Percentiles rank a stretch among this genome's conserved stretches.
These are phyloP conservation scores for Smutsia temminckii DNA, from an alignment of 2,797 vertebrate species.

Conservation along the genomic window DNA sequence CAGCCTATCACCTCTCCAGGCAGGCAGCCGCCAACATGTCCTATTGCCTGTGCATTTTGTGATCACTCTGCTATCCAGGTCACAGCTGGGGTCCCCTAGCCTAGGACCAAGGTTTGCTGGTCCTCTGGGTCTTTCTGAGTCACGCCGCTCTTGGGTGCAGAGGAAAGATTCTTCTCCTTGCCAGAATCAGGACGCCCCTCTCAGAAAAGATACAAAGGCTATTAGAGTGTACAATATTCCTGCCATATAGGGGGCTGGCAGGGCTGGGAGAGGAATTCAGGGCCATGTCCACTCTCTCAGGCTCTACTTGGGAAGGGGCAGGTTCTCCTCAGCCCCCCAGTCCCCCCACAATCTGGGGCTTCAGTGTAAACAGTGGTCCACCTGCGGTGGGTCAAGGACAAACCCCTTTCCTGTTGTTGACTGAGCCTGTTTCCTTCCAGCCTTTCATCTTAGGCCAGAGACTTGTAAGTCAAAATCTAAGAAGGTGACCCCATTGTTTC, in stretches of 20 bases:
- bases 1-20: background rate
- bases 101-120: background rate
- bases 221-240: accelerated
- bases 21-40: background rate
- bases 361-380: background rate
- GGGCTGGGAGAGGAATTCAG: accelerated
- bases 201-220: background rate
- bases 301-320: background rate
- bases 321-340: no score
- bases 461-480: background rate
- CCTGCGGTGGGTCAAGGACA: background rate
- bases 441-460: background rate
- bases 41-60: accelerated
- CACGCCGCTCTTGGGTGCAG: accelerated
- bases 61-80: background rate
- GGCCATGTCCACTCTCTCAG: accelerated
- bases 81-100: background rate
- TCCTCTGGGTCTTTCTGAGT: no score
- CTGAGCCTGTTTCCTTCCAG: background rate
- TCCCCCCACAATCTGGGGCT: background rate
- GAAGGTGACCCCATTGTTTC: background rate
- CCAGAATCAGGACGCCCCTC: background rate
- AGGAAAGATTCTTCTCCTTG: background rate
- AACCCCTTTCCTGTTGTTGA: background rate
- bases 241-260: background rate